Percentiles rank a stretch among this genome's conserved stretches.
phyloP scores from a whole-genome alignment of 92 coral and sea anemone genomes.

The Chrysogorgia sp. region DNA sequence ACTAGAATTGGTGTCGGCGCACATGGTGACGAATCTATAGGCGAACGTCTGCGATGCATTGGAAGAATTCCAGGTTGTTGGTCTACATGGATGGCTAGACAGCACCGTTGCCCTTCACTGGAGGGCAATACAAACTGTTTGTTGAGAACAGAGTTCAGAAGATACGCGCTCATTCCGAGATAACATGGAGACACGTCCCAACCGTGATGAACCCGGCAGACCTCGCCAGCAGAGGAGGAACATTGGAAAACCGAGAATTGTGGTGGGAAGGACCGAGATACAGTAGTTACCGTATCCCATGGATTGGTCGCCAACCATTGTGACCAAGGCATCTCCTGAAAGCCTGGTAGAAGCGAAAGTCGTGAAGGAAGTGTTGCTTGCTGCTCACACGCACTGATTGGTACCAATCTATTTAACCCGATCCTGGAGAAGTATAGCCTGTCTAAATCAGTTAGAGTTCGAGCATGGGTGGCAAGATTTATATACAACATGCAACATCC shows the following conservation, averaged over 20 bases:
- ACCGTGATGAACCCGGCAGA: slow-evolving; percentile 57
- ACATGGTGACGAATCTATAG: slow-evolving; percentile 9
- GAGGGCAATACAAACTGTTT: slow-evolving; percentile 11
- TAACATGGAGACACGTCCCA: slow-evolving; percentile 54
- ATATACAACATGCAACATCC: slow-evolving; percentile 37
- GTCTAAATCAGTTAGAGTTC: slow-evolving; percentile 37
- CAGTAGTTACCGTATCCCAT: slow-evolving; percentile 30
- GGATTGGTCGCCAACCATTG: slow-evolving; percentile 34
- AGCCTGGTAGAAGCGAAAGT: slow-evolving; percentile 47
- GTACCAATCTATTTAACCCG: slow-evolving; percentile 27
- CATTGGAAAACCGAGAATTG: slow-evolving; percentile 30
- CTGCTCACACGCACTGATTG: slow-evolving; percentile 19
- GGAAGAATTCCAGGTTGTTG: slow-evolving; percentile 2
- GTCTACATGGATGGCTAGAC: slow-evolving; percentile 24
- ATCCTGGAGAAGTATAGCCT: slow-evolving; percentile 46
- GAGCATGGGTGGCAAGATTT: slow-evolving; percentile 54
- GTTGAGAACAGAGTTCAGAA: slow-evolving; percentile 14
- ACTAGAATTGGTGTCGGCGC: slow-evolving; percentile 27
- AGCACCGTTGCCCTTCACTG: slow-evolving; percentile 22
- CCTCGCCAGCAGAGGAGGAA: slow-evolving; percentile 59
- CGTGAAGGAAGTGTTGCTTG: slow-evolving; percentile 32
- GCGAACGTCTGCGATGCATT: slow-evolving; percentile 1
- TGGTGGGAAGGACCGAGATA: slow-evolving; percentile 28
- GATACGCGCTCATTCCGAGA: slow-evolving; percentile 27
- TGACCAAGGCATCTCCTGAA: slow-evolving; percentile 27